A percentile compares a stretch with the other conserved stretches of the same genome.
Evolutionary conservation across 2,797 vertebrate species (phyloP).

Genomic region (Syngnathus acus): DNA sequence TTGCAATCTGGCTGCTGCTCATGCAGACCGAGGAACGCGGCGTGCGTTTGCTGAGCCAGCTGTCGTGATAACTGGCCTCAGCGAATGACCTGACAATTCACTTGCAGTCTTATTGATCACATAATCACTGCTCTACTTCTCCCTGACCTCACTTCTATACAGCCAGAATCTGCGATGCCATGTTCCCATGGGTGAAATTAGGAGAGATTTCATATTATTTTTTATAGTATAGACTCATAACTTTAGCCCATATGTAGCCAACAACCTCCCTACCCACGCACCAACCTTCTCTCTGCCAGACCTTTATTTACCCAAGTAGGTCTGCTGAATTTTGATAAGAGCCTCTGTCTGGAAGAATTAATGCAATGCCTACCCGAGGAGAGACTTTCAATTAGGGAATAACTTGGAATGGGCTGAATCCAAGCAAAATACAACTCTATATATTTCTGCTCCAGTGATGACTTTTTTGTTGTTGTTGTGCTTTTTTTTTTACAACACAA

Average conservation of each 20-base stretch:
- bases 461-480: not conserved
- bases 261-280: slow-evolving; percentile 27
- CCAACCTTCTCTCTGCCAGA: slow-evolving; percentile 44
- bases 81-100: slow-evolving; percentile 20
- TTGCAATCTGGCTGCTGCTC: not conserved
- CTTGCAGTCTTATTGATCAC: slow-evolving; percentile 39
- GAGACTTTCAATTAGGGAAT: slow-evolving; percentile 59
- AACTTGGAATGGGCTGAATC: slow-evolving; percentile 35
- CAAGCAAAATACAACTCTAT: slow-evolving; percentile 22
- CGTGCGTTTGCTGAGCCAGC: slow-evolving; percentile 23
- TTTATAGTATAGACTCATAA: slow-evolving; percentile 29
- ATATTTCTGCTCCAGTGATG: not conserved
- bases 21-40: not conserved
- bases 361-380: slow-evolving; percentile 59
- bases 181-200: slow-evolving; percentile 31
- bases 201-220: slow-evolving; percentile 46
- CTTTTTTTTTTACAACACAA: not conserved
- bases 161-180: slow-evolving; percentile 13
- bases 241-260: not conserved
- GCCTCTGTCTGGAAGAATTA: slow-evolving; percentile 71
- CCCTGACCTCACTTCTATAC: slow-evolving; percentile 37
- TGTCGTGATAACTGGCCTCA: slow-evolving; percentile 29
- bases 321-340: slow-evolving; percentile 79
- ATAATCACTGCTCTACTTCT: slow-evolving; percentile 35
- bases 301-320: slow-evolving; percentile 68